Evolutionary conservation across 1,140 invertebrate genomes (phyloP).

Genomic region (Asobara japonica): DNA sequence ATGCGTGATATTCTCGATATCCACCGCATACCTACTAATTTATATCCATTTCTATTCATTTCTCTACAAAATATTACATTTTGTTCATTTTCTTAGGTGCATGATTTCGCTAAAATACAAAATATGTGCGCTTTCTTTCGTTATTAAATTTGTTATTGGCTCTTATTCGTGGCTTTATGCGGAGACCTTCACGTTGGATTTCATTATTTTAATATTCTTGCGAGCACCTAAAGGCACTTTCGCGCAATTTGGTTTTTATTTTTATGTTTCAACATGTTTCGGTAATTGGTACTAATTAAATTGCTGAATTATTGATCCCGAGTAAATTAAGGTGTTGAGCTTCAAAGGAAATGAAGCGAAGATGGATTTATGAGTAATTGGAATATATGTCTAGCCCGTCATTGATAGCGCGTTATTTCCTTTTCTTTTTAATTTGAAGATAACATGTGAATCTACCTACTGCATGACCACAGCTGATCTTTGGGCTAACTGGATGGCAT

Average conservation of each 20-base stretch:
- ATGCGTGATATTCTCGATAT: background rate
- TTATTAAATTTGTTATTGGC: slow-evolving; percentile 2
- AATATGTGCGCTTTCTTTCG: slow-evolving; percentile 22
- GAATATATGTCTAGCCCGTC: background rate
- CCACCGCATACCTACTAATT: background rate
- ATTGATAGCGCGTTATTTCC: too few species aligned
- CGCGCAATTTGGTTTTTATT: slow-evolving; percentile 15
- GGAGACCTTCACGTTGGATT: background rate
- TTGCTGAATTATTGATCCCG: background rate
- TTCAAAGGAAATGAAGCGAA: background rate
- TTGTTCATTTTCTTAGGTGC: slow-evolving; percentile 12
- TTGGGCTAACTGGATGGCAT: too few species aligned
- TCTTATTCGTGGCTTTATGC: background rate
- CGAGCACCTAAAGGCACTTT: slow-evolving; percentile 23
- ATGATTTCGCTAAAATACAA: slow-evolving; percentile 26
- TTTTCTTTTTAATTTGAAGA: too few species aligned
- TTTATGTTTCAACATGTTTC: slow-evolving; percentile 7
- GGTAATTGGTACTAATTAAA: slow-evolving; percentile 4
- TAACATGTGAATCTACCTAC: too few species aligned
- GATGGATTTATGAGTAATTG: background rate
- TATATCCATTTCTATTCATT: slow-evolving; percentile 3
- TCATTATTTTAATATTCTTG: slow-evolving; percentile 1
- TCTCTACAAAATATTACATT: slow-evolving; percentile 16
- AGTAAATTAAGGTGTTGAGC: slow-evolving; percentile 9
- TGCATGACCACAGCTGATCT: too few species aligned